Base-by-base conservation (phyloP, 2,113 vertebrate genomes). In the Saguinus midas region DNA sequence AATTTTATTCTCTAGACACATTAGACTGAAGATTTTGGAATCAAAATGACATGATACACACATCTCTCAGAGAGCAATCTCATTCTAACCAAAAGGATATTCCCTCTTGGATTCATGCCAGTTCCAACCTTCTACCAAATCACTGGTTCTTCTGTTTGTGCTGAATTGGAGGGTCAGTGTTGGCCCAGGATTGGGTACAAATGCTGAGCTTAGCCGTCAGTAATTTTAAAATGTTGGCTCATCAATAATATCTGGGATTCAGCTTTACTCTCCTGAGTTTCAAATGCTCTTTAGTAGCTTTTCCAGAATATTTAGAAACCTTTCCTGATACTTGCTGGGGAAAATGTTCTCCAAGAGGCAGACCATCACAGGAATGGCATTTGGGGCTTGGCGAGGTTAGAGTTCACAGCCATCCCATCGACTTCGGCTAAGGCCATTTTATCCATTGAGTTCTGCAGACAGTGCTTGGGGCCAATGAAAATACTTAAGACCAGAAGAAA, bases 171-270 rank as follows among this genome's bases (percentile, higher is more conserved):
- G 84, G 55, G 43, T 72, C 37, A 52, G 11, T 76, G 80, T 87
- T 89, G 64, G 57, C 72, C 17, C 45, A 81, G 43, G 16, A 90
- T 92, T 96, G 91, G 85, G 57, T 82, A 52, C 27, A 88, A 97
- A 90, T 9, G 75, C 52, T 95, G 50, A 94, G 90, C 25, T 88
- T 92, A 81, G 52, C 76, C 57, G 95, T 90, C 92, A 92, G 76
- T 95, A 90, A 73, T 95, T 95, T 95, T 87, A 90, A 55, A 97
- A 95, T 90, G 87, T 96, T 96, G 84, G 37, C 55, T 78, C 5
- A 48, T 87, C 21, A 80, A 8, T 64, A 76, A 68, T 58, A 57
- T 75, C 76, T 93, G 13, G 45, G 45, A 52, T 96, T 91, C 96
- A 92, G 40, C 29, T 88, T 90, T 58, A 68, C 79, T 94, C 11